A percentile compares a stretch with the other conserved stretches of the same genome.
phyloP scores from a whole-genome alignment of 2,797 vertebrate genomes.

The Rhabdomys pumilio region DNA sequence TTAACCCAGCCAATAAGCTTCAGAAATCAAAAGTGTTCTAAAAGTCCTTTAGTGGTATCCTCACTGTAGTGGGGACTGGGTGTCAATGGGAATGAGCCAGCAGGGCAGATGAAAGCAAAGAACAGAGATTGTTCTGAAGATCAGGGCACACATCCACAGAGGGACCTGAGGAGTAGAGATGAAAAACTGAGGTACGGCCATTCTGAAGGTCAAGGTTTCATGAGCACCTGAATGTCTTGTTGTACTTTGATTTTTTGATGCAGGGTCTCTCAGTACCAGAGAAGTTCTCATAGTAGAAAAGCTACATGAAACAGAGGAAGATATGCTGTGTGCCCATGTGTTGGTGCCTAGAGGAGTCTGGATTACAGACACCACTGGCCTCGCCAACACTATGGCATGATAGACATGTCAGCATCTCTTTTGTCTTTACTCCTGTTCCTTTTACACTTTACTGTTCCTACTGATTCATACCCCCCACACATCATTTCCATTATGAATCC shows the following conservation, averaged over 20 bases:
- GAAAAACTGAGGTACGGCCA: not conserved
- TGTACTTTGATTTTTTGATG: not conserved
- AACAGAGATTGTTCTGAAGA: not conserved
- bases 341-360: too few relatives aligned
- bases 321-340: not conserved
- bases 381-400: not conserved
- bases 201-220: not conserved
- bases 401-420: rapidly evolving
- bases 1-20: not conserved
- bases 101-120: not conserved
- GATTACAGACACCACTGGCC: too few relatives aligned
- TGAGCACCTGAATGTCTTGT: not conserved
- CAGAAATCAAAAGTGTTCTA: not conserved
- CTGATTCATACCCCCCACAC: not conserved
- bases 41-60: not conserved
- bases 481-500: not conserved
- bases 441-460: not conserved
- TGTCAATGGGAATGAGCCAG: not conserved
- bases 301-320: not conserved
- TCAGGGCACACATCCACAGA: not conserved
- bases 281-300: not conserved
- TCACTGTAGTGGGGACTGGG: not conserved
- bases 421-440: not conserved
- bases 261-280: not conserved
- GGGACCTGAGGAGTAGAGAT: not conserved